Evolutionary conservation across 2,888 invertebrate species (phyloP).

Genomic region (Chrysomela aeneicollis): DNA sequence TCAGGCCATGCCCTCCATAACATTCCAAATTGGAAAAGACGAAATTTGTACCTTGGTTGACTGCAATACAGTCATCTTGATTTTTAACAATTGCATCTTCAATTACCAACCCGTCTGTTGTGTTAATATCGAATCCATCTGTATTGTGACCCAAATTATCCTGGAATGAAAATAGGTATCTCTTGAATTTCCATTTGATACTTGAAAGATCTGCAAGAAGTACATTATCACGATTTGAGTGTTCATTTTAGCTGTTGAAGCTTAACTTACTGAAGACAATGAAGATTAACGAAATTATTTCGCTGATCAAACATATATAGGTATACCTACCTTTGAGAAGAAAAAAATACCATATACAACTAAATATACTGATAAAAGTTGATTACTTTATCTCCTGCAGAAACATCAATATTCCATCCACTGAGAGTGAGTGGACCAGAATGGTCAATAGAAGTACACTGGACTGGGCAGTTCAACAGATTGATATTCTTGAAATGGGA

Average conservation of each 20-base stretch:
- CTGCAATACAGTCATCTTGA: slow-evolving; percentile 43
- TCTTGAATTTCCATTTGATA: too few species aligned
- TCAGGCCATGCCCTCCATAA: slow-evolving; percentile 42
- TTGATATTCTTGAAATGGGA: slow-evolving; percentile 37
- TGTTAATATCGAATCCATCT: slow-evolving; percentile 38
- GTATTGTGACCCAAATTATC: slow-evolving; percentile 33
- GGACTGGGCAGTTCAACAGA: slow-evolving; percentile 37
- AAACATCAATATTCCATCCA: slow-evolving; percentile 39
- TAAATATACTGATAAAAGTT: too few species aligned
- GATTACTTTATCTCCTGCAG: slow-evolving; percentile 39
- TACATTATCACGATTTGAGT: too few species aligned
- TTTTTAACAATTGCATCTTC: slow-evolving; percentile 38
- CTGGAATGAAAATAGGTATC: not conserved
- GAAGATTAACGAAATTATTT: too few species aligned
- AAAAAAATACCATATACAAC: too few species aligned
- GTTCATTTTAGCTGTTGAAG: too few species aligned
- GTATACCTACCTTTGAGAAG: too few species aligned
- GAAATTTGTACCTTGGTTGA: slow-evolving; percentile 39
- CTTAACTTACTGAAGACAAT: too few species aligned
- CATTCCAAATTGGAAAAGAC: slow-evolving; percentile 36
- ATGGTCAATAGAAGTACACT: slow-evolving; percentile 36
- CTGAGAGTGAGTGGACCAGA: slow-evolving; percentile 29
- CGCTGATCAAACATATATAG: too few species aligned
- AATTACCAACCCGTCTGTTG: slow-evolving; percentile 28
- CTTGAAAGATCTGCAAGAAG: too few species aligned